These are phyloP conservation scores for Aulostomus chinensis DNA, from an alignment of 2,797 vertebrate species.

Conservation along the genomic window DNA sequence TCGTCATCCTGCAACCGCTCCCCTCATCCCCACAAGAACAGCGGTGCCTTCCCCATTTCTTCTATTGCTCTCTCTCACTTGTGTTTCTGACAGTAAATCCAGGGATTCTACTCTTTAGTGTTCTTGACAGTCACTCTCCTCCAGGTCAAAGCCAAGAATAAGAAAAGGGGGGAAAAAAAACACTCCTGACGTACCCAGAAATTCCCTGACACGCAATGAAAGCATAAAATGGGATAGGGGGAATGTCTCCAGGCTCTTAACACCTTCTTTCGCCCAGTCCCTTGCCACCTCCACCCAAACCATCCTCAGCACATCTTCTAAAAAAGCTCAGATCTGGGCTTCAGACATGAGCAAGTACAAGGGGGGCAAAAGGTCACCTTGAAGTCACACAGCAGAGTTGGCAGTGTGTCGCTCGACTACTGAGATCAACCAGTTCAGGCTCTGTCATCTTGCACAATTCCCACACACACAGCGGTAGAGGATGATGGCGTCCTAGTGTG, in stretches of 20 bases:
- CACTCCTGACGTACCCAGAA: conserved; percentile 34
- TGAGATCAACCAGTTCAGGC: conserved; percentile 16
- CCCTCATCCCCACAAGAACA: background rate
- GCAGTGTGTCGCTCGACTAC: background rate
- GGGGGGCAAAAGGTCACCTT: conserved; percentile 34
- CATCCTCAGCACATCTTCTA: conserved; percentile 9
- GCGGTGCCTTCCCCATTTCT: conserved; percentile 8
- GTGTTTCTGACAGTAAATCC: conserved; percentile 45
- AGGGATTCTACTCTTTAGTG: conserved; percentile 62
- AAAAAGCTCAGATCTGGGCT: conserved; percentile 36
- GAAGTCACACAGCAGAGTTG: conserved; percentile 6
- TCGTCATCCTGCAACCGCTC: background rate
- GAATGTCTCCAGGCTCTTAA: conserved; percentile 46
- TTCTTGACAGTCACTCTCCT: conserved; percentile 66
- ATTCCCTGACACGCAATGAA: conserved; percentile 21
- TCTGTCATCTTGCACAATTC: conserved; percentile 8
- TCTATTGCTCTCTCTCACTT: conserved; percentile 7
- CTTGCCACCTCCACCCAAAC: conserved; percentile 4
- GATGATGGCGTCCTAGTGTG: background rate
- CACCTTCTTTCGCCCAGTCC: conserved; percentile 8
- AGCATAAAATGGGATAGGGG: conserved; percentile 20
- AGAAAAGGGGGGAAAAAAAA: conserved; percentile 20
- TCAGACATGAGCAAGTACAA: conserved; percentile 10
- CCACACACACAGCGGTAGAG: too few relatives aligned
- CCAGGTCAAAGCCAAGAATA: conserved; percentile 54